These are phyloP conservation scores for Archocentrus centrarchus DNA, from an alignment of 2,113 vertebrate genomes.

Conservation along the genomic window DNA sequence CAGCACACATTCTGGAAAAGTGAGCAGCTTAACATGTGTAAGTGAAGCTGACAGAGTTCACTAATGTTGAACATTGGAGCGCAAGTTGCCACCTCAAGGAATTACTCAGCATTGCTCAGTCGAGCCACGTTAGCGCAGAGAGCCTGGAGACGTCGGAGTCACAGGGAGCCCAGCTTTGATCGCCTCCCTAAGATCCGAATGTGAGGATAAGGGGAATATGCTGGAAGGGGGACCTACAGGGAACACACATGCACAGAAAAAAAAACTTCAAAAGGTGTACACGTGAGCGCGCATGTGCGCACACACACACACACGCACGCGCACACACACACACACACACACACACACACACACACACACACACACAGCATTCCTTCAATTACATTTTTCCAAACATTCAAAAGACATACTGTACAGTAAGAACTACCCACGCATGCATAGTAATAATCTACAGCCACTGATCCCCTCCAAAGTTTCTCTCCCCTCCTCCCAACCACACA, in stretches of 20 bases:
- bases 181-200: conserved; percentile 22
- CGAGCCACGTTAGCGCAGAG: conserved; percentile 1
- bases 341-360: background rate
- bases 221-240: conserved; percentile 33
- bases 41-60: conserved; percentile 15
- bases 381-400: conserved; percentile 17
- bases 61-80: conserved; percentile 41
- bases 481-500: background rate
- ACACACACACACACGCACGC: background rate
- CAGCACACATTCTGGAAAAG: background rate
- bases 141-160: conserved; percentile 23
- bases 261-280: conserved; percentile 51
- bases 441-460: conserved; percentile 38
- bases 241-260: conserved; percentile 24
- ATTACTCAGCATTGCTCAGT: conserved; percentile 59
- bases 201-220: conserved; percentile 29
- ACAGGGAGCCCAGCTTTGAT: conserved; percentile 53
- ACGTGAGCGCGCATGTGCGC: background rate
- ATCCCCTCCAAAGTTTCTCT: conserved; percentile 17
- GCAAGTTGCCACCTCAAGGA: conserved; percentile 54
- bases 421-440: conserved; percentile 44
- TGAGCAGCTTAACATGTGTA: background rate
- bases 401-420: conserved; percentile 19
- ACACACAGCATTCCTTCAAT: background rate
- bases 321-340: background rate